Conservation (phyloP, 2,797 vertebrate genomes). For the Pogonophryne albipinna region DNA sequence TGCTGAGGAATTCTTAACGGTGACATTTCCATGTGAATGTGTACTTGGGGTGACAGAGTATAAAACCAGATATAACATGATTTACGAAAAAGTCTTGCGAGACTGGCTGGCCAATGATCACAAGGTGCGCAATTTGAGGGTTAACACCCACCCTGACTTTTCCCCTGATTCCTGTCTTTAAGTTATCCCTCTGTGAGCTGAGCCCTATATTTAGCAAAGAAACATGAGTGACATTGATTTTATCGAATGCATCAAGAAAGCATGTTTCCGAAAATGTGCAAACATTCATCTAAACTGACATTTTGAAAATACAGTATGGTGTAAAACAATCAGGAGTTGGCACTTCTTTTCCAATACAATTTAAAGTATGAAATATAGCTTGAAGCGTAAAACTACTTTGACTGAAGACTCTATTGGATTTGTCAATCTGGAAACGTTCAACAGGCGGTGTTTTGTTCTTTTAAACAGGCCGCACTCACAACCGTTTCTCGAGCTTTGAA, state of each 20-base stretch:
- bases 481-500: constrained; percentile 54
- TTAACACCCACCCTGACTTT: too few relatives aligned
- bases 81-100: too few relatives aligned
- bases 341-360: constrained; percentile 48
- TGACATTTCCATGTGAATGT: too few relatives aligned
- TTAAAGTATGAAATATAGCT: constrained; percentile 23
- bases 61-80: too few relatives aligned
- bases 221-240: constrained; percentile 7
- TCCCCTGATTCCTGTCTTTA: constrained; percentile 4
- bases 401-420: constrained; percentile 21
- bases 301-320: constrained; percentile 23
- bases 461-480: constrained; percentile 5
- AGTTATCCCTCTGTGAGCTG: not conserved
- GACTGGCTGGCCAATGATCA: too few relatives aligned
- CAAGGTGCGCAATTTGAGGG: too few relatives aligned
- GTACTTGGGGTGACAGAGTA: too few relatives aligned
- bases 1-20: too few relatives aligned
- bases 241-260: constrained; percentile 8
- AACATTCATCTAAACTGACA: constrained; percentile 31
- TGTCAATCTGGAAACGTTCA: constrained; percentile 12
- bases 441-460: constrained; percentile 9
- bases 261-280: not conserved
- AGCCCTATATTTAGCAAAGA: not conserved
- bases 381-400: constrained; percentile 29
- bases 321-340: constrained; percentile 51